Conservation (phyloP, 2,113 vertebrate genomes). For the Syrmaticus mikado region DNA sequence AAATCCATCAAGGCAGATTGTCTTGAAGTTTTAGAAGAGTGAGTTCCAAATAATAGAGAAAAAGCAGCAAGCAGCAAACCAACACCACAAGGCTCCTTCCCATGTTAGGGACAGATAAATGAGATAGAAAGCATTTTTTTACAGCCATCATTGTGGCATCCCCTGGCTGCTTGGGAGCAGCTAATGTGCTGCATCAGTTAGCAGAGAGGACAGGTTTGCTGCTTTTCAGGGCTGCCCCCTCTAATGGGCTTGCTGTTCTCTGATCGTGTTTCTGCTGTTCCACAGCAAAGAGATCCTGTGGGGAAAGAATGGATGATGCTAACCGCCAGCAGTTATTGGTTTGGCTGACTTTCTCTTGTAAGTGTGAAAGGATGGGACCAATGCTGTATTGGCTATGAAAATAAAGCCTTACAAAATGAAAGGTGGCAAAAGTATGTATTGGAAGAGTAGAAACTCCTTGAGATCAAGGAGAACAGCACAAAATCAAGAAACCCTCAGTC, state of each 20-base stretch:
- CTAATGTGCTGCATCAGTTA: not conserved
- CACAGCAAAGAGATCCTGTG: not conserved
- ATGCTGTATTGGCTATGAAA: not conserved
- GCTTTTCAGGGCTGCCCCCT: not conserved
- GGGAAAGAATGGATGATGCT: not conserved
- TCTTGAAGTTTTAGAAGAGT: not conserved
- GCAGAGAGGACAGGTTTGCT: not conserved
- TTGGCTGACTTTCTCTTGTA: not conserved
- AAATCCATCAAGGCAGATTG: not conserved
- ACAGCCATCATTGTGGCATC: not conserved
- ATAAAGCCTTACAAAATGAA: not conserved
- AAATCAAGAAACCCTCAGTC: not conserved
- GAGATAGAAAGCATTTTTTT: not conserved
- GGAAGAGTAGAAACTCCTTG: not conserved
- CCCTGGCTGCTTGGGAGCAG: not conserved
- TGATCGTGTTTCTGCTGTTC: rapidly evolving
- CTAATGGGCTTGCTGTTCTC: not conserved
- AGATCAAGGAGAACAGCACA: not conserved
- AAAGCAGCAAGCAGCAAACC: not conserved
- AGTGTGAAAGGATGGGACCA: not conserved
- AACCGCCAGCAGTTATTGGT: not conserved
- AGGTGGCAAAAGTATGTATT: not conserved
- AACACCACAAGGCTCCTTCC: not conserved
- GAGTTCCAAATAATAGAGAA: not conserved
- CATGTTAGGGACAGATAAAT: not conserved